Conservation (phyloP, 2,888 invertebrate genomes). For the Neria commutata region DNA sequence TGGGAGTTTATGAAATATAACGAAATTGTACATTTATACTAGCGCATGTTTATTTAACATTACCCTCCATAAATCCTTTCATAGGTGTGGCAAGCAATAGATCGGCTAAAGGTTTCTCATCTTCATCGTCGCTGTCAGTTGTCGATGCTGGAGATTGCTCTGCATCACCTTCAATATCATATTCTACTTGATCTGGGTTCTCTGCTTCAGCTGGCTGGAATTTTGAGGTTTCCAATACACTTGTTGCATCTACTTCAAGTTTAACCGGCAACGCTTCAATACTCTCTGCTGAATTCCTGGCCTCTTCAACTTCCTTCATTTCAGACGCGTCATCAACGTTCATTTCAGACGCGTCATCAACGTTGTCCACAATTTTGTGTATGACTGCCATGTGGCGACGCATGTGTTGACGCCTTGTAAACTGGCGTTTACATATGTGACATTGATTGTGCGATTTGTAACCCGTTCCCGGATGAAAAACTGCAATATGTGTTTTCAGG, state of each 20-base stretch:
- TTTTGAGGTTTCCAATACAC: too few relatives aligned
- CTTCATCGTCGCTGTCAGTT: conserved; percentile 33
- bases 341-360: conserved; percentile 4
- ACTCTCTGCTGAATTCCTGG: conserved; percentile 2
- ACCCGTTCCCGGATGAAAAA: conserved; percentile 32
- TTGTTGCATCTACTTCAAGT: too few relatives aligned
- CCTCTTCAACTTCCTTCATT: background rate
- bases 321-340: background rate
- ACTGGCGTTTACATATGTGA: conserved; percentile 60
- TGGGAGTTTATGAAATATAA: background rate
- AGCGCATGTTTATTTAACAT: too few relatives aligned
- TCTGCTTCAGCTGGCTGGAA: conserved; percentile 17
- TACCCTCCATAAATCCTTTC: conserved; percentile 18
- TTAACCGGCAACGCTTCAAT: too few relatives aligned
- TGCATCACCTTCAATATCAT: background rate
- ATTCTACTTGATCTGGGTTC: conserved; percentile 10
- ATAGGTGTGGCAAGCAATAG: conserved; percentile 10
- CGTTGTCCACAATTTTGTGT: conserved; percentile 41
- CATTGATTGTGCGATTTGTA: conserved; percentile 41
- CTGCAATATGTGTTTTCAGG: conserved; percentile 56
- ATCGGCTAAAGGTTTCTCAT: conserved; percentile 34
- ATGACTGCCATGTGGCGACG: conserved; percentile 57
- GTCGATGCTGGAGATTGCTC: conserved; percentile 1
- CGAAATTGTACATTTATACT: background rate
- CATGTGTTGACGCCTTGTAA: conserved; percentile 58